Evolutionary conservation across 2,113 vertebrate genomes (phyloP), one percentile per base, ranked within the genome.

Genomic region (Istiophorus platypterus): DNA sequence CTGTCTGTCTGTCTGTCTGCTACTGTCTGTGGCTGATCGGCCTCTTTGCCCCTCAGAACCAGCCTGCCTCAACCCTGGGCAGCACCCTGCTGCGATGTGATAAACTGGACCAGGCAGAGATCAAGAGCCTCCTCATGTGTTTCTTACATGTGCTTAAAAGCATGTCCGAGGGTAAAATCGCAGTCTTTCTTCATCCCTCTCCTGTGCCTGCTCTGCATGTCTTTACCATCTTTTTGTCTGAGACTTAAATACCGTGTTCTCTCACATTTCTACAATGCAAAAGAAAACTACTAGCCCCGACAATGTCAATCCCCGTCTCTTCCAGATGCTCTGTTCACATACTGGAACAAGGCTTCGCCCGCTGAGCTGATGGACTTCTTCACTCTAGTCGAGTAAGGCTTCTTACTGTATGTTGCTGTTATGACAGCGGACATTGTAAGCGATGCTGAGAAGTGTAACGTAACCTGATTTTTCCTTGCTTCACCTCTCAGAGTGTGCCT

Each of bases 361-460:
- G 92, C 97, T 67, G 98, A 99, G 74, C 93, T 99, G 29, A 99
- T 99, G 97, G 98, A 99, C 86, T 99, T 99, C 92, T 99, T 99
- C 94, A 99, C 96, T 0, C 95, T 99, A 80, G 94, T 98, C 42
- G 98, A 99, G 98, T 99, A 95, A 97, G 97, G 93, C 37, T 5
- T 34, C 59, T 81, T 17, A 0, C 20, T 51, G 45, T 47, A n/a
- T 10, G 14, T 56, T 70, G 15, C 49, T 24, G 26, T 52, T 4
- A 5, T 39, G 15, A 31, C n/a, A 7, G 12, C 4, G 42, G 1
- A 8, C 29, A 24, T 26, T 63, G 7, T 3, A 61, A 26, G 7
- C 37, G 4, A 56, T 34, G 11, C 4, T 59, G 15, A 26, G 13
- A 65, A 45, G 24, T n/a, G n/a, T 45, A 31, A 1, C n/a, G 41